Percentiles rank a stretch among this genome's conserved stretches.
These are phyloP conservation scores for Balearica regulorum DNA, from an alignment of 2,797 vertebrate species.

Conservation along the genomic window DNA sequence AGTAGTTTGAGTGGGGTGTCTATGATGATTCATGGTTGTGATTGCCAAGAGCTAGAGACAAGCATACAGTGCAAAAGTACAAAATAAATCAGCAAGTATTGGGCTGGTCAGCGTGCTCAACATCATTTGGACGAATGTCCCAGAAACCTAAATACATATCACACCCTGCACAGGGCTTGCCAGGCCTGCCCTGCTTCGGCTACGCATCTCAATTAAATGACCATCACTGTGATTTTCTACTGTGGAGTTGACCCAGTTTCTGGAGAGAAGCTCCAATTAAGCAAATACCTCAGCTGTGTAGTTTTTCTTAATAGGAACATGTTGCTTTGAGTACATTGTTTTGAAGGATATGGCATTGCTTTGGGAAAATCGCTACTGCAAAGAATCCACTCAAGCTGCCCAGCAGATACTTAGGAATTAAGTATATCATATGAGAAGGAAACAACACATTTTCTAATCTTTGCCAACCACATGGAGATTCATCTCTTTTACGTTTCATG, in stretches of 20 bases:
- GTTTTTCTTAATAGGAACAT: background rate
- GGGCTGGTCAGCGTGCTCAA: background rate
- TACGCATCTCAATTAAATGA: background rate
- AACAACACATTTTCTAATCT: conserved; percentile 23
- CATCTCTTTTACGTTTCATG: background rate
- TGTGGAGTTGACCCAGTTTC: background rate
- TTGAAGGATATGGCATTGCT: background rate
- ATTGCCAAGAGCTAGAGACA: background rate
- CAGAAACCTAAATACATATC: background rate
- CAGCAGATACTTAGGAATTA: conserved; percentile 40
- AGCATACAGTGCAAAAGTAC: background rate
- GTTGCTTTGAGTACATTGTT: background rate
- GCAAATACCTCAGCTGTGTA: background rate
- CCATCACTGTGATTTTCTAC: background rate
- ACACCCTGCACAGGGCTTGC: background rate
- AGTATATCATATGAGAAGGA: conserved; percentile 36
- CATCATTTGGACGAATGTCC: background rate
- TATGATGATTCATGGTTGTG: fast-evolving
- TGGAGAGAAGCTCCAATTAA: background rate
- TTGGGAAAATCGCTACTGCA: background rate
- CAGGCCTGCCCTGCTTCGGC: background rate
- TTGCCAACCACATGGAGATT: background rate
- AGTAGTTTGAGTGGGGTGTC: background rate
- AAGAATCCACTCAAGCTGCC: conserved; percentile 1
- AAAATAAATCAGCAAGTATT: background rate